Conservation (phyloP, 2,113 vertebrate genomes). For the Elachura formosa region DNA sequence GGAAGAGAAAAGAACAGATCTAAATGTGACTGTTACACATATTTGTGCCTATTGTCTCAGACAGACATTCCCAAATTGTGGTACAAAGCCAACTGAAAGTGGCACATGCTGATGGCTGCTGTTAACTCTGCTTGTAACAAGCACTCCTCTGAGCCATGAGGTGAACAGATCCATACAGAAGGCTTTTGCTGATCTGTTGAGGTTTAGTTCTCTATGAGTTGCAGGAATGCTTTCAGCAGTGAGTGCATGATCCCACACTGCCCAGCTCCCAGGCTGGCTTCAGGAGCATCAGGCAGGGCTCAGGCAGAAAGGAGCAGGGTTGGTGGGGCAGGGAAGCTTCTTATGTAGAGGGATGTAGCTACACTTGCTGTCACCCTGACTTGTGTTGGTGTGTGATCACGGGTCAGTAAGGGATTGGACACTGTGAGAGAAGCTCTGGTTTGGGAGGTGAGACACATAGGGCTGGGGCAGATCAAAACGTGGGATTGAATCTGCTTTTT, state of each 20-base stretch:
- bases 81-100: constrained; percentile 17
- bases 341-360: not conserved
- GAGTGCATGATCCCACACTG: not conserved
- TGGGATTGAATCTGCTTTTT: not conserved
- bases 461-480: not conserved
- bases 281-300: not conserved
- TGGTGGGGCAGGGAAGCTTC: not conserved
- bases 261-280: not conserved
- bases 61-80: constrained; percentile 9
- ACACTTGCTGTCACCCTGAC: not conserved
- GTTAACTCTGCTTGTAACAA: not conserved
- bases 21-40: constrained; percentile 43
- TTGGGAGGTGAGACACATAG: not conserved
- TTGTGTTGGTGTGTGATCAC: not conserved
- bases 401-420: not conserved
- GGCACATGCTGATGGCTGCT: constrained; percentile 23
- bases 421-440: not conserved
- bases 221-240: not conserved
- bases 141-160: not conserved
- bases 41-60: constrained; percentile 57
- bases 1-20: constrained; percentile 40
- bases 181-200: not conserved
- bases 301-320: not conserved
- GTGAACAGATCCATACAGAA: not conserved
- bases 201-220: not conserved